Percentiles rank a stretch among this genome's conserved stretches.
Conservation (phyloP, 2,888 invertebrate genomes). For the Noctua fimbriata region DNA sequence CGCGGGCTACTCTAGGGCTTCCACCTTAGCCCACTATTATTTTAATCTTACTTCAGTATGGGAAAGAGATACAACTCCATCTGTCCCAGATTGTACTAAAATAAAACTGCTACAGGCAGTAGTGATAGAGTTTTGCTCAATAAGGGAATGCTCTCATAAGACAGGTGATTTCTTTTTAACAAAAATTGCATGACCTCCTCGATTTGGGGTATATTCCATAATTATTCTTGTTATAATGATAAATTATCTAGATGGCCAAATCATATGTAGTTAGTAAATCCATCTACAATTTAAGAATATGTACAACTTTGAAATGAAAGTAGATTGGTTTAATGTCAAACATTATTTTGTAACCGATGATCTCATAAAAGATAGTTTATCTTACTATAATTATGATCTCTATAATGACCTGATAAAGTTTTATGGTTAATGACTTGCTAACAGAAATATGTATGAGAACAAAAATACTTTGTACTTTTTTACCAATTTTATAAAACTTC, state of each 20-base stretch:
- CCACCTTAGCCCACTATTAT: neutral
- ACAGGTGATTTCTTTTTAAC: neutral
- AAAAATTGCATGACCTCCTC: conserved; percentile 1
- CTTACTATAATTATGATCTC: conserved; percentile 10
- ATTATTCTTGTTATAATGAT: neutral
- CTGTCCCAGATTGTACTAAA: too few species aligned
- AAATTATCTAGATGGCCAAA: conserved; percentile 7
- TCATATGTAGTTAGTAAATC: neutral
- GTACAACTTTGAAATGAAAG: neutral
- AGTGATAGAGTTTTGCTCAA: neutral
- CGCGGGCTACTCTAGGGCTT: too few species aligned
- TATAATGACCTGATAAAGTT: neutral
- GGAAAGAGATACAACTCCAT: neutral
- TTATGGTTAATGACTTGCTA: neutral
- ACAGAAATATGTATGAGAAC: too few species aligned
- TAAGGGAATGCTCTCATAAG: neutral
- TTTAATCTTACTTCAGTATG: neutral
- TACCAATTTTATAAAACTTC: neutral
- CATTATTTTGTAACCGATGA: conserved; percentile 7
- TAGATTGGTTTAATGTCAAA: neutral
- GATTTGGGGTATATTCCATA: neutral
- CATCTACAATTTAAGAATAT: neutral
- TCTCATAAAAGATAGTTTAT: conserved; percentile 17
- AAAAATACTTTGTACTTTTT: neutral
- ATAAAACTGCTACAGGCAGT: too few species aligned